phyloP scores from a whole-genome alignment of 2,888 invertebrate species.

The Dryadula phaetusa region DNA sequence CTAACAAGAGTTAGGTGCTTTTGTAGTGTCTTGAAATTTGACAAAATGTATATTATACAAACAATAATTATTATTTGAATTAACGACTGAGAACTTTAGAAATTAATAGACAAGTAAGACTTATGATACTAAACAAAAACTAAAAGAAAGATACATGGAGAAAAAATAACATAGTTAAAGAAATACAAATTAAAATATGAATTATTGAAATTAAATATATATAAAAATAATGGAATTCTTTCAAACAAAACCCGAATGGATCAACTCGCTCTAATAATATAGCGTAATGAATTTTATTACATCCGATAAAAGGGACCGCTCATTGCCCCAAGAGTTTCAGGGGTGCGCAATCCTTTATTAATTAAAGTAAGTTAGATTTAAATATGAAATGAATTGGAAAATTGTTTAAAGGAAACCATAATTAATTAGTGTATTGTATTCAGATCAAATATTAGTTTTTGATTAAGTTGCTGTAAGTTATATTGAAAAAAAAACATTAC shows the following conservation, averaged over 20 bases:
- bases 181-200: neutral
- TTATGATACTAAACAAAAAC: no score
- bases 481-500: neutral
- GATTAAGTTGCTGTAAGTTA: neutral
- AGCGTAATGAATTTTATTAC: slow-evolving; percentile 32
- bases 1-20: no score
- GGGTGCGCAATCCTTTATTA: slow-evolving; percentile 28
- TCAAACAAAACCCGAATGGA: slow-evolving; percentile 3
- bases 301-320: slow-evolving; percentile 27
- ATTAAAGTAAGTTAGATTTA: slow-evolving; percentile 29
- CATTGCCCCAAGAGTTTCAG: slow-evolving; percentile 26
- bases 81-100: no score
- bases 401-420: slow-evolving; percentile 6
- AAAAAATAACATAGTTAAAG: no score
- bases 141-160: no score
- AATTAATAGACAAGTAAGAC: no score
- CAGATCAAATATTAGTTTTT: neutral
- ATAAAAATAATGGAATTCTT: neutral
- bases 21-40: no score
- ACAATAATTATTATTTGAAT: no score
- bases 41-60: no score
- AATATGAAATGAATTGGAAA: slow-evolving; percentile 31
- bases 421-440: neutral
- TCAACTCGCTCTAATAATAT: slow-evolving; percentile 21
- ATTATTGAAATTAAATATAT: neutral